Evolutionary conservation across 2,113 vertebrate species (phyloP).

Genomic region (Panthera tigris): DNA sequence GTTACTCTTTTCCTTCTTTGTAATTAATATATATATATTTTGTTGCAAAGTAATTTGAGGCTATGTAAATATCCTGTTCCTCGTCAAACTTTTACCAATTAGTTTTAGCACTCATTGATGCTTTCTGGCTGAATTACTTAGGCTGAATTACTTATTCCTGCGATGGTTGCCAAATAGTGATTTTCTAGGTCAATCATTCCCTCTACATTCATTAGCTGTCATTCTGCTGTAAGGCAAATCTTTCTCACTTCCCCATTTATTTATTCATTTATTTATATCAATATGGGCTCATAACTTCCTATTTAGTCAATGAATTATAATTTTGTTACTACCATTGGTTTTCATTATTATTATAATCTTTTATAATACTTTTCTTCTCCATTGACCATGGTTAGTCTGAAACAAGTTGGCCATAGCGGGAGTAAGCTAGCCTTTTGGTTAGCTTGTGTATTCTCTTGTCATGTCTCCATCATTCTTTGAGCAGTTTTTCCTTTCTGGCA

Average conservation of each 20-base stretch:
- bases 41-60: neutral
- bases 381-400: neutral
- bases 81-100: neutral
- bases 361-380: neutral
- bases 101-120: neutral
- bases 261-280: neutral
- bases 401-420: neutral
- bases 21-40: neutral
- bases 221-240: neutral
- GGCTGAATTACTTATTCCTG: neutral
- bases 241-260: neutral
- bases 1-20: neutral
- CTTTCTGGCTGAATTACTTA: conserved; percentile 30
- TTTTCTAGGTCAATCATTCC: neutral
- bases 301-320: neutral
- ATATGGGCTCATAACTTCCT: neutral
- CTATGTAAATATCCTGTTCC: neutral
- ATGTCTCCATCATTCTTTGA: neutral
- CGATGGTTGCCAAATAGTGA: neutral
- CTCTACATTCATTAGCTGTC: neutral
- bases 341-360: neutral
- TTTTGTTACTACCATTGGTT: neutral
- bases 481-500: neutral
- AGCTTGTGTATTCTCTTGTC: neutral
- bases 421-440: neutral